Evolutionary conservation across 2,797 vertebrate genomes (phyloP).

Genomic region (Petrocephalus sullivani): DNA sequence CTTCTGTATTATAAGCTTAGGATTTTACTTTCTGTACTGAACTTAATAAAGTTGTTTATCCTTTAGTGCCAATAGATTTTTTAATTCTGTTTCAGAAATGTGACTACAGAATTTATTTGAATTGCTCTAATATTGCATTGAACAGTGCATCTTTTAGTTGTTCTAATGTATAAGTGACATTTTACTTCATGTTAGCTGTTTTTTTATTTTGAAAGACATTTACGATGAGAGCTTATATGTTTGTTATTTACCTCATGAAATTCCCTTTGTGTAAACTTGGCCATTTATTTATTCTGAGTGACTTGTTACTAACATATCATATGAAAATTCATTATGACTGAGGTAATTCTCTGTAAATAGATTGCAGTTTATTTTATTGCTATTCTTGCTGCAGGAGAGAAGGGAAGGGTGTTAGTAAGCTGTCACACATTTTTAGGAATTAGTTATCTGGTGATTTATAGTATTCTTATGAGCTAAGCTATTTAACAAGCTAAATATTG

Average conservation of each 20-base stretch:
- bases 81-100: neutral
- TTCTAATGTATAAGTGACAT: neutral
- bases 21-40: neutral
- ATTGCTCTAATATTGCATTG: neutral
- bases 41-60: neutral
- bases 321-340: neutral
- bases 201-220: neutral
- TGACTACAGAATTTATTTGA: neutral
- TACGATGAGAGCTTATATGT: neutral
- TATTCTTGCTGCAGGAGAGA: neutral
- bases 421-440: neutral
- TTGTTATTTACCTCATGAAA: neutral
- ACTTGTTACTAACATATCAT: neutral
- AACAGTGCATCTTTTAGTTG: neutral
- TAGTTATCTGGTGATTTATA: neutral
- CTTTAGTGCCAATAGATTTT: neutral
- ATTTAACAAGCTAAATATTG: neutral
- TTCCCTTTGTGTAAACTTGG: neutral
- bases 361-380: neutral
- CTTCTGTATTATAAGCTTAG: neutral
- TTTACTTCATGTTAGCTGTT: neutral
- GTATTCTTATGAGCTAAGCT: neutral
- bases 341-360: neutral
- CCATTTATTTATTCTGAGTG: slow-evolving; percentile 4
- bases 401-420: neutral